phyloP scores from a whole-genome alignment of 2,113 vertebrate genomes.

The Sebastes fasciatus region DNA sequence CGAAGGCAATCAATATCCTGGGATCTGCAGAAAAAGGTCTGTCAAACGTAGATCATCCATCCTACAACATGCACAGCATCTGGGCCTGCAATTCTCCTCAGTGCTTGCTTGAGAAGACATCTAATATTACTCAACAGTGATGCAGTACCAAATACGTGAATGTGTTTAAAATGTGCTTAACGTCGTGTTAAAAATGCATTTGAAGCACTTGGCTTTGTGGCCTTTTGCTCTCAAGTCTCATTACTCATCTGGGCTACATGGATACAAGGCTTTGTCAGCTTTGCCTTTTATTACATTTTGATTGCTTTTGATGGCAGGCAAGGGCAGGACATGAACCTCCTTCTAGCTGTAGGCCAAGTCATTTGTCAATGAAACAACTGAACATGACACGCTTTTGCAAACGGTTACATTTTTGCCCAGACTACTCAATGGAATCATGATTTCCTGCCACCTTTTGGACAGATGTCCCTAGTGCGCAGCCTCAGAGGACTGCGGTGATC shows the following conservation, averaged over 20 bases:
- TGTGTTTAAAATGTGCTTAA: slow-evolving; percentile 36
- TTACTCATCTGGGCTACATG: slow-evolving; percentile 43
- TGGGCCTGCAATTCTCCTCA: not conserved
- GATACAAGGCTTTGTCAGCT: slow-evolving; percentile 53
- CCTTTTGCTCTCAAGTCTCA: slow-evolving; percentile 20
- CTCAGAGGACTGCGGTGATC: not conserved
- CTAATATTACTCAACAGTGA: not conserved
- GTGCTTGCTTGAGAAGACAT: not conserved
- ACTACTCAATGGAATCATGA: slow-evolving; percentile 3
- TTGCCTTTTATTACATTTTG: slow-evolving; percentile 48
- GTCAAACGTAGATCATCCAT: slow-evolving; percentile 16
- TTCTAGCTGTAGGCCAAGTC: slow-evolving; percentile 42
- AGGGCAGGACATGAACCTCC: slow-evolving; percentile 41
- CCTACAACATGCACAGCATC: not conserved
- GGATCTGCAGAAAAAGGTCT: slow-evolving; percentile 19
- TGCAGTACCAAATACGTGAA: not conserved
- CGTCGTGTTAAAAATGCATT: slow-evolving; percentile 27
- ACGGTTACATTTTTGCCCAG: slow-evolving; percentile 14
- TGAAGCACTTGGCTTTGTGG: slow-evolving; percentile 42
- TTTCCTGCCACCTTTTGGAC: slow-evolving; percentile 23
- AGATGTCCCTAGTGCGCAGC: slow-evolving; percentile 13
- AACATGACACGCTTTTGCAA: slow-evolving; percentile 47
- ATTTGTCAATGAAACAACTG: slow-evolving; percentile 59
- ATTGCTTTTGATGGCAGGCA: slow-evolving; percentile 50
- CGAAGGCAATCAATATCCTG: slow-evolving; percentile 42